phyloP scores from a whole-genome alignment of 2,888 invertebrate species.

The Leptinotarsa peninsularis region DNA sequence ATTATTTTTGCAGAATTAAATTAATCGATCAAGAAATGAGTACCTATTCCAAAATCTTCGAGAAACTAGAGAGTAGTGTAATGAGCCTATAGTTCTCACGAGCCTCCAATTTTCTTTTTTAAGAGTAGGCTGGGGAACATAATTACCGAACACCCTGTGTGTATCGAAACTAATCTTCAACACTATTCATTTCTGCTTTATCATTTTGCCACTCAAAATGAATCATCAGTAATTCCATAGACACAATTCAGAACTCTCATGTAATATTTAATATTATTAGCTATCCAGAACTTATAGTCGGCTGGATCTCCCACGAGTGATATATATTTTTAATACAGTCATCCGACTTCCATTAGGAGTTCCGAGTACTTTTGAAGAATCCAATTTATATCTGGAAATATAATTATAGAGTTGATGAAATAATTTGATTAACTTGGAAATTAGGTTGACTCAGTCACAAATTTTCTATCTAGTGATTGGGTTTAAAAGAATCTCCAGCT shows the following conservation, averaged over 20 bases:
- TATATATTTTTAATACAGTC: slow-evolving; percentile 21
- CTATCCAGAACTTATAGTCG: not conserved
- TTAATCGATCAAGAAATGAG: too few species aligned
- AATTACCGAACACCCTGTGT: too few species aligned
- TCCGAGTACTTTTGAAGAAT: slow-evolving; percentile 14
- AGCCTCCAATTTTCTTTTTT: too few species aligned
- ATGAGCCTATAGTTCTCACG: too few species aligned
- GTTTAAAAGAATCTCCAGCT: not conserved
- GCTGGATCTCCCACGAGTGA: slow-evolving; percentile 9
- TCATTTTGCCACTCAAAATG: not conserved
- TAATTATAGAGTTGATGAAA: slow-evolving; percentile 22
- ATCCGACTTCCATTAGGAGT: slow-evolving; percentile 14
- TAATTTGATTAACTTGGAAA: slow-evolving; percentile 29
- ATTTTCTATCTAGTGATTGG: slow-evolving; percentile 13
- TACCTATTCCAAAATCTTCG: too few species aligned
- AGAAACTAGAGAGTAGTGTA: too few species aligned
- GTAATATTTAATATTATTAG: not conserved
- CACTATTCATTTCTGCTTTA: not conserved
- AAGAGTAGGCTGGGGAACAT: too few species aligned
- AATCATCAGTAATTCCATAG: not conserved
- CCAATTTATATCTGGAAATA: slow-evolving; percentile 25
- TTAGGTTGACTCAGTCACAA: slow-evolving; percentile 19
- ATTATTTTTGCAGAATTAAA: too few species aligned
- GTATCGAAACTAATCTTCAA: too few species aligned
- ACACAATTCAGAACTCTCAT: not conserved